Conservation (phyloP, 1,140 invertebrate species). For the Batillaria attramentaria region DNA sequence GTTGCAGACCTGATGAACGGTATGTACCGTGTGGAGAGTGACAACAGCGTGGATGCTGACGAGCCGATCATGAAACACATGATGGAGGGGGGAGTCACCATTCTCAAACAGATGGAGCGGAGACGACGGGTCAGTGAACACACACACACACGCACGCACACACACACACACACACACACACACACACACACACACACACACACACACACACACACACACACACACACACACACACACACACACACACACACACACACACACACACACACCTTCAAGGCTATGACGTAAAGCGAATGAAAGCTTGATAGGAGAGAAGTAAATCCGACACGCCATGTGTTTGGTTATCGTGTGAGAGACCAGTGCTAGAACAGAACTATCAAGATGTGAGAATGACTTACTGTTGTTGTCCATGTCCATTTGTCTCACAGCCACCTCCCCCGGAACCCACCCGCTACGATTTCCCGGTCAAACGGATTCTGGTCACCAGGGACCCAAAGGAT, state of each 20-base stretch:
- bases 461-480: slow-evolving; percentile 75
- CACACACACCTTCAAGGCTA: too few species aligned
- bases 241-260: too few species aligned
- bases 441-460: slow-evolving; percentile 64
- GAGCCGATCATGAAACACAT: slow-evolving; percentile 71
- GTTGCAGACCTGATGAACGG: slow-evolving; percentile 65
- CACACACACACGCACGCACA: neutral
- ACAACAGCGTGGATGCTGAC: slow-evolving; percentile 70
- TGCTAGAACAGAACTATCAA: too few species aligned
- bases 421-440: slow-evolving; percentile 53
- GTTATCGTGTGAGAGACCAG: too few species aligned
- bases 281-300: too few species aligned
- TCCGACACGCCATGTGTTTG: too few species aligned
- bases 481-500: slow-evolving; percentile 78
- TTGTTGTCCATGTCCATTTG: neutral
- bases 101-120: slow-evolving; percentile 66
- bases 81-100: slow-evolving; percentile 70
- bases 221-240: too few species aligned
- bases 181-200: too few species aligned
- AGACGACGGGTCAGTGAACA: slow-evolving; percentile 58
- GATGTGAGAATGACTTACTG: too few species aligned
- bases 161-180: too few species aligned
- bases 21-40: slow-evolving; percentile 70
- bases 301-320: too few species aligned
- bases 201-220: too few species aligned